phyloP scores from a whole-genome alignment of 2,888 invertebrate species.

The Beris morrisii region DNA sequence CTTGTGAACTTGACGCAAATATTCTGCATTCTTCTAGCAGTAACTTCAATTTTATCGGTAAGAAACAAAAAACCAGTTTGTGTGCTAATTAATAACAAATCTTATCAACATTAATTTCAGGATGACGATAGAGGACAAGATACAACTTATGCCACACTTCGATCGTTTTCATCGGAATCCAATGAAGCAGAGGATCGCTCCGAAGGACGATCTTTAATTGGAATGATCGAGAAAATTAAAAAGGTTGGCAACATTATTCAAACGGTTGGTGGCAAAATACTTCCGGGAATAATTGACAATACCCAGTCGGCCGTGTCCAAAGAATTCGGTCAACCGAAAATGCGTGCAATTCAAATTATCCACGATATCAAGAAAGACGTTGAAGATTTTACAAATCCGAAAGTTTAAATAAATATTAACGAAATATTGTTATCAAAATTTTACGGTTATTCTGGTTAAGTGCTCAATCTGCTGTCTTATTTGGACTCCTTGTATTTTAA shows the following conservation, averaged over 20 bases:
- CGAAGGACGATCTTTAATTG: slow-evolving; percentile 30
- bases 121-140: slow-evolving; percentile 4
- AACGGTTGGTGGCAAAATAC: slow-evolving; percentile 48
- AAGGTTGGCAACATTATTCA: slow-evolving; percentile 50
- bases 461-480: no score
- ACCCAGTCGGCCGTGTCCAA: neutral
- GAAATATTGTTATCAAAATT: no score
- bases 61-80: no score
- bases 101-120: neutral
- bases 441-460: no score
- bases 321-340: slow-evolving; percentile 18
- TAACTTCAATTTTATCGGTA: no score
- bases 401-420: no score
- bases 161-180: slow-evolving; percentile 17
- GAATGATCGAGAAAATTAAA: slow-evolving; percentile 36
- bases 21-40: no score
- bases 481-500: no score
- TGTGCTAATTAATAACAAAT: no score
- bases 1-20: no score
- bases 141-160: slow-evolving; percentile 14
- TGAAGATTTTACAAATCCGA: slow-evolving; percentile 9
- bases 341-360: slow-evolving; percentile 14
- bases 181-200: slow-evolving; percentile 14
- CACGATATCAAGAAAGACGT: slow-evolving; percentile 18
- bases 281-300: slow-evolving; percentile 46